These are phyloP conservation scores for Selenia dentaria DNA, from an alignment of 2,888 invertebrate genomes.

Conservation along the genomic window DNA sequence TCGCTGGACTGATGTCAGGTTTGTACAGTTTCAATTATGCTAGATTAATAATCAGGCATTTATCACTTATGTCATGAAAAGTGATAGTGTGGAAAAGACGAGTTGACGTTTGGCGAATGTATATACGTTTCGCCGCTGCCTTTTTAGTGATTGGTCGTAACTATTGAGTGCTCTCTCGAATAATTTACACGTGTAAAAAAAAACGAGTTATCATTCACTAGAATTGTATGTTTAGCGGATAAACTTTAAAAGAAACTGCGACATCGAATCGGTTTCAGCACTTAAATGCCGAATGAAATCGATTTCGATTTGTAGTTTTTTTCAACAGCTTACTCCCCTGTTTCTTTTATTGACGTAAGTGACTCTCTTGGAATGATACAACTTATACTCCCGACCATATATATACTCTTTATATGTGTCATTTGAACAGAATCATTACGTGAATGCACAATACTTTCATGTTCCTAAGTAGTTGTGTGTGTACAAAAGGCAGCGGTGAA, in stretches of 20 bases:
- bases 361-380: constrained; percentile 39
- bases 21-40: neutral
- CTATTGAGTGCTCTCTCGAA: constrained; percentile 11
- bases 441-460: constrained; percentile 15
- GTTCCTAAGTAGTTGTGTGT: constrained; percentile 13
- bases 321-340: neutral
- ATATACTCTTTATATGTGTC: constrained; percentile 30
- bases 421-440: constrained; percentile 34
- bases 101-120: neutral
- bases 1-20: constrained; percentile 1
- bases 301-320: neutral
- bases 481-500: constrained; percentile 38
- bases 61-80: constrained; percentile 1
- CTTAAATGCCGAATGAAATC: neutral
- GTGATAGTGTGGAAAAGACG: neutral
- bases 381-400: constrained; percentile 36
- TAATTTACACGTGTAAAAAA: neutral
- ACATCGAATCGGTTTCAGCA: neutral
- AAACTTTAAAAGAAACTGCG: neutral
- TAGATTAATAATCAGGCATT: neutral
- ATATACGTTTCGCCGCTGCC: constrained; percentile 5
- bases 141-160: constrained; percentile 6
- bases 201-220: constrained; percentile 11
- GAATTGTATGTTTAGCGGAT: neutral
- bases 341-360: neutral